Conservation (phyloP, 1,140 invertebrate genomes). For the Eupeodes corollae region DNA sequence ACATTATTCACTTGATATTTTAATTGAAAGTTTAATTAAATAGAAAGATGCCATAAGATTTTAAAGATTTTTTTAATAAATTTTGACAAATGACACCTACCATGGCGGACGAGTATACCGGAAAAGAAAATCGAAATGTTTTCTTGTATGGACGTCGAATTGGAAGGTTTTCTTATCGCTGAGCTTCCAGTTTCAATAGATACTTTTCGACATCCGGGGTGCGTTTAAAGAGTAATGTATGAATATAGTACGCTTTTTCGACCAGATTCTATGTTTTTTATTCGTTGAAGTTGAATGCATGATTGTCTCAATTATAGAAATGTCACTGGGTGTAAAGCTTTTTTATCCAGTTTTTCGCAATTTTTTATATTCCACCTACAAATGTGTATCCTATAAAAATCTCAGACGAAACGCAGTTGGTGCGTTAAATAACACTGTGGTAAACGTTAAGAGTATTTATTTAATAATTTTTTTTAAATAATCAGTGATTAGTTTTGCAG, state of each 20-base stretch:
- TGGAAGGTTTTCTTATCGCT: neutral
- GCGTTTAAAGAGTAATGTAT: neutral
- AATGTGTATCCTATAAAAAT: no score
- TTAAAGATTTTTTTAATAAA: slow-evolving; percentile 5
- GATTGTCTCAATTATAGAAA: no score
- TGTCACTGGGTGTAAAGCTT: no score
- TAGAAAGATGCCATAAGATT: slow-evolving; percentile 4
- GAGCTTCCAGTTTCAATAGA: neutral
- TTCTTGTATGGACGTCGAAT: neutral
- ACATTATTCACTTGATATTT: neutral
- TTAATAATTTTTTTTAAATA: no score
- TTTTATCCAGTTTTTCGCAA: no score
- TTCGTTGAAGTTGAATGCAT: no score
- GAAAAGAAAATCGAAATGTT: slow-evolving; percentile 8
- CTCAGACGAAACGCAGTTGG: no score
- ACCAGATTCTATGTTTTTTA: no score
- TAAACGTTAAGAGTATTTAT: no score
- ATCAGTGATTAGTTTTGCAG: no score
- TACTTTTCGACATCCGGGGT: neutral
- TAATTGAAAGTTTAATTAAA: neutral
- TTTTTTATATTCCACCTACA: no score
- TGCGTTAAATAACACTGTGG: no score
- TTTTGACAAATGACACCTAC: slow-evolving; percentile 7
- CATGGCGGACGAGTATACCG: slow-evolving; percentile 11
- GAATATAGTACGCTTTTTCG: neutral